phyloP scores from a whole-genome alignment of 2,797 vertebrate species.

The Choloepus didactylus region DNA sequence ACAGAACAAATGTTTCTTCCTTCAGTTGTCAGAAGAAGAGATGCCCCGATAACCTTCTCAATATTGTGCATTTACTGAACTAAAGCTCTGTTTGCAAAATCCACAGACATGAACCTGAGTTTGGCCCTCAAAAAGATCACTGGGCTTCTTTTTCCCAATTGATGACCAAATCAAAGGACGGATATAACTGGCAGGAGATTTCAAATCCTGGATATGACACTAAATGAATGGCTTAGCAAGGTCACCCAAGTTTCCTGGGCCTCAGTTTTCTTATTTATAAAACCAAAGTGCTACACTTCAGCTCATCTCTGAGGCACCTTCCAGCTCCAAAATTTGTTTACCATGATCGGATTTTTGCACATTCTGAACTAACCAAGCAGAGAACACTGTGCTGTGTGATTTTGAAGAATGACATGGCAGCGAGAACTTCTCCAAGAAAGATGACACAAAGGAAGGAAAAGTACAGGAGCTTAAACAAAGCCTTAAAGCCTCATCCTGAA shows the following conservation, averaged over 20 bases:
- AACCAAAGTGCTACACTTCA: too few relatives aligned
- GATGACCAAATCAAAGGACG: neutral
- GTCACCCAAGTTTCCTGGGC: neutral
- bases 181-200: rapidly evolving
- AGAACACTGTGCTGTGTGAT: neutral
- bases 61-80: neutral
- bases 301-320: neutral
- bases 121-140: neutral
- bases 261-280: neutral
- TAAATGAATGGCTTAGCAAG: neutral
- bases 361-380: neutral
- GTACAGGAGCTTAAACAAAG: neutral
- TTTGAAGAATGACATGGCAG: neutral
- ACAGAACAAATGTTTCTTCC: neutral
- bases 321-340: neutral
- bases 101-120: too few relatives aligned
- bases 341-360: neutral
- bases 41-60: too few relatives aligned
- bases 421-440: neutral
- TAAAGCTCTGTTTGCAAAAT: neutral
- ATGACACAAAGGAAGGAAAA: neutral
- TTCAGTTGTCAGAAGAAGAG: neutral
- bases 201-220: too few relatives aligned
- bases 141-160: neutral
- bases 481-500: neutral